phyloP scores from a whole-genome alignment of 2,113 vertebrate genomes.

The Glareola pratincola region DNA sequence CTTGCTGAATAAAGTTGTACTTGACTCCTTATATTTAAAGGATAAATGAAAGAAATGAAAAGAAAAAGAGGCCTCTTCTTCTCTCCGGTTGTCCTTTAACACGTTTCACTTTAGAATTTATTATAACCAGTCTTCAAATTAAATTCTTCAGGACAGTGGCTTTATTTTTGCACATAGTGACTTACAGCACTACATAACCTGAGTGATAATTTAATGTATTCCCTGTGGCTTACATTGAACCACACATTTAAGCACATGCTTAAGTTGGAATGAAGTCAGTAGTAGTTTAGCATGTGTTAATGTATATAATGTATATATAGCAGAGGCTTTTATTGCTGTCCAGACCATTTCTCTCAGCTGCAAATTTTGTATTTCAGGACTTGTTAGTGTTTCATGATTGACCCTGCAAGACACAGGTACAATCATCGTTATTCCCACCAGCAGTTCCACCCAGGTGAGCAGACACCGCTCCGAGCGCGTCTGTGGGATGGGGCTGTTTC shows the following conservation, averaged over 20 bases:
- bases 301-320: neutral
- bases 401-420: neutral
- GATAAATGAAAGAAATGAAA: neutral
- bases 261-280: neutral
- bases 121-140: neutral
- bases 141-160: neutral
- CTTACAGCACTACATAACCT: neutral
- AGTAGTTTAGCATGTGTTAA: neutral
- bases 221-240: neutral
- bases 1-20: neutral
- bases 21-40: neutral
- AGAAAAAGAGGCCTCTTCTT: neutral
- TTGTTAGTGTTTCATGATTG: neutral
- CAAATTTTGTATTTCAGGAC: neutral
- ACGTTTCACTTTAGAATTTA: neutral
- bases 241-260: neutral
- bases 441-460: neutral
- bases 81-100: neutral
- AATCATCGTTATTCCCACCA: rapidly evolving
- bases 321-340: neutral
- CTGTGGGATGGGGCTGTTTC: neutral
- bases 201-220: neutral
- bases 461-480: rapidly evolving
- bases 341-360: neutral
- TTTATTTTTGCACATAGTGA: neutral